phyloP scores from a whole-genome alignment of 2,888 invertebrate species.

The Xestia rhomboidea region DNA sequence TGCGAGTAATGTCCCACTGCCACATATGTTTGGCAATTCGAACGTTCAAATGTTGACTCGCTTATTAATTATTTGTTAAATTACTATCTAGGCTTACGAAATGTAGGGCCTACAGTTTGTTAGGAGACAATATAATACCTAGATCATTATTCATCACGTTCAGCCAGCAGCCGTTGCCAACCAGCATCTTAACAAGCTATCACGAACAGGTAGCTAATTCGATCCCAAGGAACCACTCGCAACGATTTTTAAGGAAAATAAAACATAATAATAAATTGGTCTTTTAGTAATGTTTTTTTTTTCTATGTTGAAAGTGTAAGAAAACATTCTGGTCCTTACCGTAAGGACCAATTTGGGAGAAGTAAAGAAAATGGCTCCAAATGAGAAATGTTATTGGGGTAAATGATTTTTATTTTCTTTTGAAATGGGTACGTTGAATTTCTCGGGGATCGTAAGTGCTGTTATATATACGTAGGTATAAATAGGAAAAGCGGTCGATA shows the following conservation, averaged over 20 bases:
- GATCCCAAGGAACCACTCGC: conserved; percentile 7
- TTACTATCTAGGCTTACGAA: too few species aligned
- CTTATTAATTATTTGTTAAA: too few species aligned
- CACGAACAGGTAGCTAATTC: conserved; percentile 18
- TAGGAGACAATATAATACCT: too few species aligned
- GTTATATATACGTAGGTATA: neutral
- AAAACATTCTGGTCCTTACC: conserved; percentile 25
- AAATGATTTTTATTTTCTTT: conserved; percentile 12
- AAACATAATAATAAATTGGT: conserved; percentile 20
- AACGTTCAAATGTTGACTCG: too few species aligned
- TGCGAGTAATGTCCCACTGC: too few species aligned
- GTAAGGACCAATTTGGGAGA: conserved; percentile 28
- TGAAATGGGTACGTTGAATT: conserved; percentile 11
- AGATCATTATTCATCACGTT: too few species aligned
- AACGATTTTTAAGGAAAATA: conserved; percentile 18
- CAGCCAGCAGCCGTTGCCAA: neutral
- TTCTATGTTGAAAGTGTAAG: conserved; percentile 14
- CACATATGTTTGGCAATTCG: too few species aligned
- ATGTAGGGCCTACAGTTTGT: too few species aligned
- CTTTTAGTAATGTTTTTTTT: conserved; percentile 17
- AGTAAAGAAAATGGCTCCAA: conserved; percentile 19
- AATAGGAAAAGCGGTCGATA: neutral
- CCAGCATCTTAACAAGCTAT: conserved; percentile 30
- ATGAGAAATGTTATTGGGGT: conserved; percentile 12
- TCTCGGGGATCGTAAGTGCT: neutral